A percentile compares a stretch with the other conserved stretches of the same genome.
phyloP scores from a whole-genome alignment of 2,888 invertebrate genomes.

The Mimachlamys varia region DNA sequence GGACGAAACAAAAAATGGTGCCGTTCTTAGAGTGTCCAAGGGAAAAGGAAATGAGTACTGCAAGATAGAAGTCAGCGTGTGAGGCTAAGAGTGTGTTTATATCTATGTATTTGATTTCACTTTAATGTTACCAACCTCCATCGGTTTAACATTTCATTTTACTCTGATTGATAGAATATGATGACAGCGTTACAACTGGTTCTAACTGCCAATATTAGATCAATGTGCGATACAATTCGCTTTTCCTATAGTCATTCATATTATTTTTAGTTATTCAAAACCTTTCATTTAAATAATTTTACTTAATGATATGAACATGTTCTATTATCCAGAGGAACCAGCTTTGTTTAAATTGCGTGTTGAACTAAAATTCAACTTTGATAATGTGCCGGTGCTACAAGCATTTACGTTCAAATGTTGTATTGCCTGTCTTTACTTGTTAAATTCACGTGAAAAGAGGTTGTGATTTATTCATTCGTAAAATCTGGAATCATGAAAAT shows the following conservation, averaged over 20 bases:
- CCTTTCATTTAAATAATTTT: too few relatives aligned
- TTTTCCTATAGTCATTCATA: too few relatives aligned
- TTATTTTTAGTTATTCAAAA: too few relatives aligned
- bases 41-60: constrained; percentile 62
- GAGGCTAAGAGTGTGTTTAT: not conserved
- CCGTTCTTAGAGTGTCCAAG: constrained; percentile 66
- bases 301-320: too few relatives aligned
- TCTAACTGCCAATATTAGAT: too few relatives aligned
- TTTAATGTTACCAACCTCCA: too few relatives aligned
- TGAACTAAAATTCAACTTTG: not conserved
- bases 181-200: too few relatives aligned
- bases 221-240: too few relatives aligned
- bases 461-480: not conserved
- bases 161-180: too few relatives aligned
- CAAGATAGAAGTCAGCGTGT: constrained; percentile 37
- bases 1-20: constrained; percentile 69
- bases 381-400: not conserved
- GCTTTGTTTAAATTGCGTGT: not conserved
- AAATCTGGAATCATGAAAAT: too few relatives aligned
- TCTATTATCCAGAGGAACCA: too few relatives aligned
- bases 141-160: not conserved
- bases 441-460: not conserved
- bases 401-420: not conserved
- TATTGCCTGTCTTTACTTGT: not conserved
- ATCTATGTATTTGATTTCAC: not conserved